Evolutionary conservation across 2,113 vertebrate genomes (phyloP), one percentile per base, ranked within the genome.

Genomic region (Laterallus jamaicensis): DNA sequence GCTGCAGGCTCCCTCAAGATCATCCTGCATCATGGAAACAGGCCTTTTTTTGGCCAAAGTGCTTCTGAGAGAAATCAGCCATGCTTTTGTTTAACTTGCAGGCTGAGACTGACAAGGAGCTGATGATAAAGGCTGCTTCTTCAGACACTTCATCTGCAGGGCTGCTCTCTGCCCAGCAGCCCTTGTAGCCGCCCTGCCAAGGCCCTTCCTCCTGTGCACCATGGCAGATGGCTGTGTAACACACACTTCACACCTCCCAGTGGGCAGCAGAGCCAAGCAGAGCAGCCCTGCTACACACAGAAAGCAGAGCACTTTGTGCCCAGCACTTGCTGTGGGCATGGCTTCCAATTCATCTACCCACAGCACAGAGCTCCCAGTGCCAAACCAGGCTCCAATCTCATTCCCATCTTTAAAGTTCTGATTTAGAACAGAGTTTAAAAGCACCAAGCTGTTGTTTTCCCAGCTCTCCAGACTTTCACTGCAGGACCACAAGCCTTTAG

Each of bases 141-240:
- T 56, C 22, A 22, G 32, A 71, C 5, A 15, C 5, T 71, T 26
- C 9, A 6, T 29, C 16, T 13, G 39, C 32, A 2, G 4, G 58
- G 49, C 18, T 32, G 21, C 47, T 44, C n/a, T n/a, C 40, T 44
- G 71, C 49, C n/a, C 9, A 15, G 63, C 21, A 54, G 42, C 49
- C 42, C 58, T 35, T 4, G 1, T 3, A 42, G 52, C 22, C 42
- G 25, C 42, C 62, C 77, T 50, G 22, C 54, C 58, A 67, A 39
- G 5, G 20, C 49, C 39, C 44, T 52, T 62, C 39, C 35, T 37
- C 18, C 18, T 9, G 21, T 1, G 9, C 58, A 26, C 22, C 26
- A 11, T 10, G 13, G 0, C 19, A 47, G 32, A 28, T 20, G 28
- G 2, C 66, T 15, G 12, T 6, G 5, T 3, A 12, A 16, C 4